Conservation (phyloP, 2,888 invertebrate genomes). For the Drosophila kokeensis region DNA sequence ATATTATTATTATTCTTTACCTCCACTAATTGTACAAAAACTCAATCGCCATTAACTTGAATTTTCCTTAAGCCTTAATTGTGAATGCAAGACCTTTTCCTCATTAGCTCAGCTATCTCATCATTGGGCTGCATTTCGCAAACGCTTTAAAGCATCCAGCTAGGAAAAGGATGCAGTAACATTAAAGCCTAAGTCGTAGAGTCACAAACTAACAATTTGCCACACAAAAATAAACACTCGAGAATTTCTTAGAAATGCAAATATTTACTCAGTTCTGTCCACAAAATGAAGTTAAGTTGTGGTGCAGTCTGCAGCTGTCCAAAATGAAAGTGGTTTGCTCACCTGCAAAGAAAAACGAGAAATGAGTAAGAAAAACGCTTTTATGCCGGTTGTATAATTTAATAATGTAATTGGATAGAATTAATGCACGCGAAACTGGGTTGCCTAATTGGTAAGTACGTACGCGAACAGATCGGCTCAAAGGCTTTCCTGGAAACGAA, state of each 20-base stretch:
- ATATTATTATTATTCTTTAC: no score
- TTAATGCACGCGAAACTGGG: constrained; percentile 12
- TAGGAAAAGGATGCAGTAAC: constrained; percentile 21
- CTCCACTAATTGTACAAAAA: background rate
- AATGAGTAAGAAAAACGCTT: constrained; percentile 20
- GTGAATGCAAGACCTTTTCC: constrained; percentile 1
- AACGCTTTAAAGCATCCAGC: background rate
- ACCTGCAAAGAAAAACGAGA: constrained; percentile 63
- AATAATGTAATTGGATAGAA: constrained; percentile 34
- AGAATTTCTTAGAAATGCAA: constrained; percentile 39
- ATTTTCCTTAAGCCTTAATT: background rate
- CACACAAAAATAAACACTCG: constrained; percentile 35
- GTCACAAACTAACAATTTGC: constrained; percentile 37
- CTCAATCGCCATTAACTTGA: background rate
- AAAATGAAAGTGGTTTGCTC: constrained; percentile 49
- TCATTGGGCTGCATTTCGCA: constrained; percentile 2
- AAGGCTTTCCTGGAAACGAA: constrained; percentile 52
- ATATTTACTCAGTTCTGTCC: constrained; percentile 53
- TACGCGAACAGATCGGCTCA: constrained; percentile 16
- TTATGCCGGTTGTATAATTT: constrained; percentile 48
- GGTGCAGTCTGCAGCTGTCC: constrained; percentile 34
- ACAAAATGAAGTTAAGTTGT: constrained; percentile 1
- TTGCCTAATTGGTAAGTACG: constrained; percentile 56
- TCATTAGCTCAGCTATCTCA: background rate
- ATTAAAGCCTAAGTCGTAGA: constrained; percentile 15